These are phyloP conservation scores for Zaprionus bogoriensis DNA, from an alignment of 2,888 invertebrate genomes.

Conservation along the genomic window DNA sequence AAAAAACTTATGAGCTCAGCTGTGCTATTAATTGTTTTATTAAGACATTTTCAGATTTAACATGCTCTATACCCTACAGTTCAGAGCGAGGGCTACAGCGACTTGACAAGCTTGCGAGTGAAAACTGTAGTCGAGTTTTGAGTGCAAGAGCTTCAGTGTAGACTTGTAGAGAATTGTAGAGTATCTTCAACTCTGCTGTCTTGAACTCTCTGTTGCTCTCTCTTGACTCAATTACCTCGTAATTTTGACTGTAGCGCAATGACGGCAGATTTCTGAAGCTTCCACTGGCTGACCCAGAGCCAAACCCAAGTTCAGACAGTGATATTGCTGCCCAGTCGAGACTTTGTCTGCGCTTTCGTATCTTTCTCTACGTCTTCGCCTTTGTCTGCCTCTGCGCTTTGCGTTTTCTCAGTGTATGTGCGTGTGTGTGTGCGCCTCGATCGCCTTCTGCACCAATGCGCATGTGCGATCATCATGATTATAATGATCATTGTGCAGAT, in stretches of 20 bases:
- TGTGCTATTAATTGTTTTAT: slow-evolving; percentile 78
- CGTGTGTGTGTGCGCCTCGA: slow-evolving; percentile 5
- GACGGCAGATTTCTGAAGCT: slow-evolving; percentile 19
- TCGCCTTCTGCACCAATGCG: slow-evolving; percentile 68
- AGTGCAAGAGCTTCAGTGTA: not conserved
- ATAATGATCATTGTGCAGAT: slow-evolving; percentile 22
- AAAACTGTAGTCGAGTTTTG: not conserved
- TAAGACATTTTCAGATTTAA: slow-evolving; percentile 77
- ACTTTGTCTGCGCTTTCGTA: slow-evolving; percentile 18
- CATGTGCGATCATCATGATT: slow-evolving; percentile 51
- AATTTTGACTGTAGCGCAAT: slow-evolving; percentile 30
- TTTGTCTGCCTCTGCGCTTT: slow-evolving; percentile 3
- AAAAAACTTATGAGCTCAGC: slow-evolving; percentile 72
- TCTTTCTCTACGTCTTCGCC: slow-evolving; percentile 8
- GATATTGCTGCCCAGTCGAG: slow-evolving; percentile 30
- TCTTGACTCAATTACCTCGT: too few species aligned
- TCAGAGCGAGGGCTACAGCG: not conserved
- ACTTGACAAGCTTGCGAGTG: not conserved
- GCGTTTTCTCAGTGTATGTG: not conserved
- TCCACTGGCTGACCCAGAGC: slow-evolving; percentile 37
- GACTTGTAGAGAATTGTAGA: not conserved
- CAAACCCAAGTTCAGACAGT: slow-evolving; percentile 34
- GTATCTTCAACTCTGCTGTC: not conserved
- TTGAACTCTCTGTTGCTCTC: slow-evolving; percentile 4
- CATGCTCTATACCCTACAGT: slow-evolving; percentile 62